These are phyloP conservation scores for Drosophila suboccidentalis DNA, from an alignment of 2,888 invertebrate species.

Conservation along the genomic window DNA sequence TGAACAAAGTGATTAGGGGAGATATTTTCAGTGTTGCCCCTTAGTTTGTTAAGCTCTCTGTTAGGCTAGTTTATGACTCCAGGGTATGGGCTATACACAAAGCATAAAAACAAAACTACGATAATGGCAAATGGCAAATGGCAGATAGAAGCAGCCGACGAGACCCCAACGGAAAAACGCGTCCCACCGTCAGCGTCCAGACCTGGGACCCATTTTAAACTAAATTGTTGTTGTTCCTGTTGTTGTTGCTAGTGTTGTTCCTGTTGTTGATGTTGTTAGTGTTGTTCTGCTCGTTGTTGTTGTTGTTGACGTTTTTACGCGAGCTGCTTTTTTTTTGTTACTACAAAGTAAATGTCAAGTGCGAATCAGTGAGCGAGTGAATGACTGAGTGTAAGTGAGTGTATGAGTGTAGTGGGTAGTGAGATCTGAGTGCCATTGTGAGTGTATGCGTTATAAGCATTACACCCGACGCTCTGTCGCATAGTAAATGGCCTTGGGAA, in stretches of 20 bases:
- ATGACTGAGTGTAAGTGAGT: conserved; percentile 33
- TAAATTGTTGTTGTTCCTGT: conserved; percentile 20
- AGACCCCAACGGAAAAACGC: conserved; percentile 5
- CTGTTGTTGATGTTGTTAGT: too few species aligned
- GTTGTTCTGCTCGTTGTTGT: conserved; percentile 17
- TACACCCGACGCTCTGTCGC: conserved; percentile 39
- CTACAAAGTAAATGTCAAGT: conserved; percentile 80
- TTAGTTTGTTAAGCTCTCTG: neutral
- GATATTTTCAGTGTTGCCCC: neutral
- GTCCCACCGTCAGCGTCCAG: conserved; percentile 17
- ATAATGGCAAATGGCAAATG: conserved; percentile 71
- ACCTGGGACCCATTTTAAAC: conserved; percentile 44
- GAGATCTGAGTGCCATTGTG: conserved; percentile 17
- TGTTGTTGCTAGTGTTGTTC: conserved; percentile 5
- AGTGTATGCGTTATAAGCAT: conserved; percentile 38
- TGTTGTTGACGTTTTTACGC: conserved; percentile 53
- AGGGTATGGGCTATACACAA: conserved; percentile 12
- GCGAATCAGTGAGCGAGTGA: conserved; percentile 67
- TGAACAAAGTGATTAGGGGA: neutral
- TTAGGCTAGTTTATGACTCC: neutral
- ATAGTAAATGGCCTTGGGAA: conserved; percentile 77
- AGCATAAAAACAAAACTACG: conserved; percentile 57
- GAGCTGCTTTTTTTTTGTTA: conserved; percentile 45
- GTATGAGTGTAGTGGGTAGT: conserved; percentile 12
- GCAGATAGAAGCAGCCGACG: conserved; percentile 40